phyloP scores from a whole-genome alignment of 2,888 invertebrate species.

The Drosophila nr. medialis region DNA sequence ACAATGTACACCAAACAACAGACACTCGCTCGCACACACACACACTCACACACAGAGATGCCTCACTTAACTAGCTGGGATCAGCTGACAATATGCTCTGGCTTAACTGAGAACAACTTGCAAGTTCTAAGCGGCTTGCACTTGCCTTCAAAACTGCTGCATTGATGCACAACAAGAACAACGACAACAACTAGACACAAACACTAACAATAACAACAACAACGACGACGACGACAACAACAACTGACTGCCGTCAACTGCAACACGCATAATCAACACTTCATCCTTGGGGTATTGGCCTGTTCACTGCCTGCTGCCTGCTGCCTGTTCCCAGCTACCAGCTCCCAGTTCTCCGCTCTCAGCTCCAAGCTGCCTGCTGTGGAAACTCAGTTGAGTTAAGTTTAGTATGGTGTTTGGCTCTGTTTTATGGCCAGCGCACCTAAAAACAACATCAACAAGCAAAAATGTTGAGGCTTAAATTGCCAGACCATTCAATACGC shows the following conservation, averaged over 20 bases:
- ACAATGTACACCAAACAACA: neutral
- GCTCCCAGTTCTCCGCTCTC: neutral
- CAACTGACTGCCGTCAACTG: slow-evolving; percentile 31
- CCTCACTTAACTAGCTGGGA: slow-evolving; percentile 23
- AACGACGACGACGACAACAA: slow-evolving; percentile 21
- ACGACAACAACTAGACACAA: slow-evolving; percentile 18
- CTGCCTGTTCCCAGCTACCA: neutral
- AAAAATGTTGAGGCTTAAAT: neutral
- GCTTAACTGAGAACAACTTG: slow-evolving; percentile 16
- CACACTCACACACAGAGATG: neutral
- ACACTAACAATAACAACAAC: slow-evolving; percentile 14
- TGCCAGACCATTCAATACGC: neutral
- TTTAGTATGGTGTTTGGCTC: slow-evolving; percentile 8
- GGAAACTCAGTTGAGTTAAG: slow-evolving; percentile 12
- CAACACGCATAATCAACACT: slow-evolving; percentile 67
- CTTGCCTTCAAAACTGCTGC: slow-evolving; percentile 47
- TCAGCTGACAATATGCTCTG: slow-evolving; percentile 52
- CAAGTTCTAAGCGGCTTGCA: slow-evolving; percentile 50
- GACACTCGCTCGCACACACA: neutral
- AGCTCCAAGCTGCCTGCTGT: neutral
- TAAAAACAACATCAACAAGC: slow-evolving; percentile 57
- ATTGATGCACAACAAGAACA: slow-evolving; percentile 25
- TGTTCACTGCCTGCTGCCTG: slow-evolving; percentile 6
- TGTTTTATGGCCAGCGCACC: slow-evolving; percentile 63
- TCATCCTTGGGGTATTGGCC: slow-evolving; percentile 57